Evolutionary conservation across 2,888 invertebrate species (phyloP).

Genomic region (Gymnoscelis rufifasciata): DNA sequence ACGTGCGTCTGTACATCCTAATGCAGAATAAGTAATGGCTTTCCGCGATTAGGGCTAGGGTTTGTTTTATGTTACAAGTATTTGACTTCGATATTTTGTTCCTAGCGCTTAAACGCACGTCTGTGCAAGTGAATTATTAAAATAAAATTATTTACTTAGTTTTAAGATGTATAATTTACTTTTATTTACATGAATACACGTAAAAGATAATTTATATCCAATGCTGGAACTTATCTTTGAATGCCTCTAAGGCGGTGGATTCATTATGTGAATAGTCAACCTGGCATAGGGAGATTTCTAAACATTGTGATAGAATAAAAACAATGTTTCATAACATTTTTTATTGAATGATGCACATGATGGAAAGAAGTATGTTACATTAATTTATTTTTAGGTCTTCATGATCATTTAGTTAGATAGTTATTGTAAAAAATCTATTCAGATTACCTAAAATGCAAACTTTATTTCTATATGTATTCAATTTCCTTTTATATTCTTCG

Average conservation of each 20-base stretch:
- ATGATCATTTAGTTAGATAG: conserved; percentile 43
- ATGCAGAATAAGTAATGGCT: no score
- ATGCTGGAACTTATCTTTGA: conserved; percentile 5
- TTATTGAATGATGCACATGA: not conserved
- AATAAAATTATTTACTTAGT: conserved; percentile 30
- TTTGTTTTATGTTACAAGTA: conserved; percentile 49
- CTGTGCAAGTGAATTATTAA: conserved; percentile 37
- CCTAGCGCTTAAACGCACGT: conserved; percentile 39
- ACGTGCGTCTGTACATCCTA: no score
- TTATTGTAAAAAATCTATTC: conserved; percentile 41
- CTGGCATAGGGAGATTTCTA: conserved; percentile 9
- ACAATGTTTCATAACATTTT: conserved; percentile 11
- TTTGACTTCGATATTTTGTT: conserved; percentile 58
- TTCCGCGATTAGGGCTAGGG: conserved; percentile 1
- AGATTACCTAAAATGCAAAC: conserved; percentile 36
- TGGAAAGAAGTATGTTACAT: conserved; percentile 27
- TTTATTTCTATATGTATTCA: conserved; percentile 38
- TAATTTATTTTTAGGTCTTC: conserved; percentile 30
- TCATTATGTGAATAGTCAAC: conserved; percentile 9
- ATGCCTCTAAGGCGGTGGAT: conserved; percentile 19
- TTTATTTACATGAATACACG: conserved; percentile 21
- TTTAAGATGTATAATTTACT: conserved; percentile 32
- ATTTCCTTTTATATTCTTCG: conserved; percentile 53
- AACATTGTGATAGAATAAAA: not conserved
- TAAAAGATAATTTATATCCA: conserved; percentile 1